Conservation (phyloP, 1,140 invertebrate genomes). For the Cecropterus lyciades region DNA sequence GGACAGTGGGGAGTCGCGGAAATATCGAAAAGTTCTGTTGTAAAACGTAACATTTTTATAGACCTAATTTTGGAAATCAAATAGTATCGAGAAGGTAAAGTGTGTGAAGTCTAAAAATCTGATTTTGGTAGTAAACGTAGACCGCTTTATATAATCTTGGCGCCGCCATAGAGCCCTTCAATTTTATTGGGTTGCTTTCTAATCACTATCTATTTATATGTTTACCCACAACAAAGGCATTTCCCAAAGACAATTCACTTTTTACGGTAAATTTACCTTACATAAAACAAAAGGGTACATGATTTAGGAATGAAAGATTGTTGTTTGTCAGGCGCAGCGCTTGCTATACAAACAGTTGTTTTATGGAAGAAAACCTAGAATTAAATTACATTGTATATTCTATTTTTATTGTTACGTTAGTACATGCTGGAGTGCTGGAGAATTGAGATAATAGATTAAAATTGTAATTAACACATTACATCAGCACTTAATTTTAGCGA, state of each 20-base stretch:
- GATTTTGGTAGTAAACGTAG: too few species aligned
- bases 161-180: too few species aligned
- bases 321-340: constrained; percentile 29
- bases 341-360: constrained; percentile 16
- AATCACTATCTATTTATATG: too few species aligned
- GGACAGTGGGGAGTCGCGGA: too few species aligned
- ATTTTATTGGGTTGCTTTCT: too few species aligned
- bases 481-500: neutral
- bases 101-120: too few species aligned
- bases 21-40: too few species aligned
- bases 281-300: constrained; percentile 31
- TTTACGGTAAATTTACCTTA: constrained; percentile 23
- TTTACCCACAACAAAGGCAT: neutral
- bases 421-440: neutral
- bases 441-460: neutral
- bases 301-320: constrained; percentile 32
- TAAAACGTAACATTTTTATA: too few species aligned
- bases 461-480: too few species aligned
- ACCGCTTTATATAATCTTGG: too few species aligned
- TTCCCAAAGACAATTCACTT: neutral
- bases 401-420: neutral
- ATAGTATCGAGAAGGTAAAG: too few species aligned
- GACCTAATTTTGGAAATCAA: too few species aligned
- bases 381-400: neutral
- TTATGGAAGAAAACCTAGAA: constrained; percentile 15